Conservation (phyloP, 2,113 vertebrate species). For the Dromiciops gliroides region DNA sequence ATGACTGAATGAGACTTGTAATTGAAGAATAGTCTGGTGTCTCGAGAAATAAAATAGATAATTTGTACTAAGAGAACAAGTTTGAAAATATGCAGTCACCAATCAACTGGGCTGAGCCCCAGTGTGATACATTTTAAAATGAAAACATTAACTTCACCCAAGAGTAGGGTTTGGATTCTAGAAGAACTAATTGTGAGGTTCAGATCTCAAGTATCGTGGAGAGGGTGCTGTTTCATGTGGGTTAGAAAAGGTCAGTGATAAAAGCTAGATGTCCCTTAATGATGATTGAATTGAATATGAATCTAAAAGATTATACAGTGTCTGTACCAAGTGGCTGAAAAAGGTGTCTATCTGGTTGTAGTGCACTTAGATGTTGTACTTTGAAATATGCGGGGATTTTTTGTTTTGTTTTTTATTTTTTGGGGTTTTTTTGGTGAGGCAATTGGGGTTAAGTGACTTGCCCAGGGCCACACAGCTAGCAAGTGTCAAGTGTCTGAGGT, state of each 20-base stretch:
- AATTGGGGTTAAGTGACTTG: too few species aligned
- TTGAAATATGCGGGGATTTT: too few species aligned
- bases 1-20: not conserved
- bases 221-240: not conserved
- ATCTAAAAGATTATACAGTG: not conserved
- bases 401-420: too few species aligned
- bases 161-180: not conserved
- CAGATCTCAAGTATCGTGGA: not conserved
- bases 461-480: too few species aligned
- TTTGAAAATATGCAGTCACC: not conserved
- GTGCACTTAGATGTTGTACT: too few species aligned
- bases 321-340: not conserved
- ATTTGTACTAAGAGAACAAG: too few species aligned
- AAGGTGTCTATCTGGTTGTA: too few species aligned
- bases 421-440: too few species aligned
- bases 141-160: not conserved
- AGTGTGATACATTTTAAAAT: not conserved
- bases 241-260: accelerated
- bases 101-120: not conserved
- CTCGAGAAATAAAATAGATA: not conserved
- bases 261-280: not conserved
- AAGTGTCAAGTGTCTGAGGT: too few species aligned
- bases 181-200: not conserved
- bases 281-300: not conserved
- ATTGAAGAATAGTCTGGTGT: not conserved